Conservation (phyloP, 2,113 vertebrate species). For the Lagopus muta region DNA sequence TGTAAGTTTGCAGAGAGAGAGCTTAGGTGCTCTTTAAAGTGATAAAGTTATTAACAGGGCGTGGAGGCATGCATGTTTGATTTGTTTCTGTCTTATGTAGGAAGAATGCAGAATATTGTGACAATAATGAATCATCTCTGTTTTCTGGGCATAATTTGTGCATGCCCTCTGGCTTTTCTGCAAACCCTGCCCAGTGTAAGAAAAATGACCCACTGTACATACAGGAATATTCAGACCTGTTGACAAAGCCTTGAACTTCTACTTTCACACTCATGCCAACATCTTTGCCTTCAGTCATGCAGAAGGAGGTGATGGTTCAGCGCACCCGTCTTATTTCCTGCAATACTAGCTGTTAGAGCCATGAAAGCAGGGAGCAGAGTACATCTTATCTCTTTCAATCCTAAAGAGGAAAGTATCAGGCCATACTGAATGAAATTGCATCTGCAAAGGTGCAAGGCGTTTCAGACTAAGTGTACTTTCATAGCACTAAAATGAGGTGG, state of each 20-base stretch:
- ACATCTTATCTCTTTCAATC: neutral
- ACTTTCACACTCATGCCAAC: slow-evolving; percentile 6
- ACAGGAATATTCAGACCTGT: neutral
- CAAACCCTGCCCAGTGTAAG: neutral
- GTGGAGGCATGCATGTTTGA: neutral
- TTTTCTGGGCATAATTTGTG: slow-evolving; percentile 2
- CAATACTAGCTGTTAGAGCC: neutral
- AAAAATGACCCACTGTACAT: neutral
- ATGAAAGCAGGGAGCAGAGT: neutral
- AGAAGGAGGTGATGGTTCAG: slow-evolving; percentile 25
- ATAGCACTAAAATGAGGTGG: neutral
- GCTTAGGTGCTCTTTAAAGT: neutral
- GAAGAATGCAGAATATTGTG: neutral
- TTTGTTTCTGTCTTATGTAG: neutral
- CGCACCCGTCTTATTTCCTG: slow-evolving; percentile 22
- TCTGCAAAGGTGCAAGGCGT: neutral
- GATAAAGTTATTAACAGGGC: neutral
- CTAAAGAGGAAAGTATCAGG: neutral
- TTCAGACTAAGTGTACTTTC: neutral
- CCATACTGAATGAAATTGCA: neutral
- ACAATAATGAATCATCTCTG: neutral
- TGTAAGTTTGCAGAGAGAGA: neutral
- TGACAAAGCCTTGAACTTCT: neutral
- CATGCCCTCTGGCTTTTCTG: neutral
- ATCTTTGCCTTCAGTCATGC: slow-evolving; percentile 25